Conservation (phyloP, 2,888 invertebrate species). For the Malthinus seriepunctatus region DNA sequence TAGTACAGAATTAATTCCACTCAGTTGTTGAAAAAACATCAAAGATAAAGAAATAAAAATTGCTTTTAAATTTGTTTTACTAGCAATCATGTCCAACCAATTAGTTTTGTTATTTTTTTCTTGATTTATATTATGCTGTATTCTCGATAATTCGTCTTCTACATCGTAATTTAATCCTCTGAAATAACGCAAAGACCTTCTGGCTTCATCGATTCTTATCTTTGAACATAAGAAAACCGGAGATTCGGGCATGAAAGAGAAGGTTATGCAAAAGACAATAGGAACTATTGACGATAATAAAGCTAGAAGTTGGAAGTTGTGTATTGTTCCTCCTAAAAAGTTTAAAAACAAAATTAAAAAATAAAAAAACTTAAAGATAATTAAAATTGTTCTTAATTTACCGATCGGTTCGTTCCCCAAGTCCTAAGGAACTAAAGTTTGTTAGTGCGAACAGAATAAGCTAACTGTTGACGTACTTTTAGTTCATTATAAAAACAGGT, state of each 20-base stretch:
- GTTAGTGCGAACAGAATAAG: no score
- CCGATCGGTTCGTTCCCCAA: no score
- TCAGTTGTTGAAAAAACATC: slow-evolving; percentile 55
- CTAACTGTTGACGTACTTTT: no score
- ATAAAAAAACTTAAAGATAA: neutral
- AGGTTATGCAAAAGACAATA: slow-evolving; percentile 50
- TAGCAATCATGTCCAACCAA: slow-evolving; percentile 51
- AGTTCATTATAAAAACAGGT: no score
- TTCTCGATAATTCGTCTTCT: slow-evolving; percentile 59
- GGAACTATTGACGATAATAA: slow-evolving; percentile 53
- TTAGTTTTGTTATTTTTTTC: slow-evolving; percentile 55
- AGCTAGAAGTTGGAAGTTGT: slow-evolving; percentile 55
- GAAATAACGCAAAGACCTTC: slow-evolving; percentile 63
- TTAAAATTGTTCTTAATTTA: no score
- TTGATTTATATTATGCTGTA: slow-evolving; percentile 57
- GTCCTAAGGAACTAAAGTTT: no score
- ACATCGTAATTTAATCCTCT: slow-evolving; percentile 64
- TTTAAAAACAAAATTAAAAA: slow-evolving; percentile 7
- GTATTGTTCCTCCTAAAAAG: slow-evolving; percentile 47
- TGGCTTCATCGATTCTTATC: slow-evolving; percentile 61
- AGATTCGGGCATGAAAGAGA: slow-evolving; percentile 73
- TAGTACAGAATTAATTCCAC: slow-evolving; percentile 51
- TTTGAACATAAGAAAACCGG: slow-evolving; percentile 65
- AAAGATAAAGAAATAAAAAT: slow-evolving; percentile 49
- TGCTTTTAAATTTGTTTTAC: slow-evolving; percentile 40